Evolutionary conservation across 2,797 vertebrate species (phyloP).

Genomic region (Poecilia wingei): DNA sequence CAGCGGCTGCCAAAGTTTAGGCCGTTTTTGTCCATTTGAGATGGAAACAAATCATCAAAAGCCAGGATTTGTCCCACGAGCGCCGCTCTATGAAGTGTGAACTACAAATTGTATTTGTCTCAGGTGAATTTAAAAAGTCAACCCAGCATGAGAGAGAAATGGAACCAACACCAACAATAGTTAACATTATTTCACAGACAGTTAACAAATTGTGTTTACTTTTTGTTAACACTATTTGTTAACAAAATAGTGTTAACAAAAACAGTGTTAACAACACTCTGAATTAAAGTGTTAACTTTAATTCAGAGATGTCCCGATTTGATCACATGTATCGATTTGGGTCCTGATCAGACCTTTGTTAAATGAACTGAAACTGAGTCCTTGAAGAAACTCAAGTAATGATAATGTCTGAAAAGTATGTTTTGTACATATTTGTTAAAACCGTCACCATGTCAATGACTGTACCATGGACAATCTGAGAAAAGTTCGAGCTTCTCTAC

Average conservation of each 20-base stretch:
- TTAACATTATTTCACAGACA: too few relatives aligned
- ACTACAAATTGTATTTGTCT: slow-evolving; percentile 46
- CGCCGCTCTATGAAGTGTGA: background rate
- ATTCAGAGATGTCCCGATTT: background rate
- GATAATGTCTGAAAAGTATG: background rate
- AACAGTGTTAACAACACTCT: too few relatives aligned
- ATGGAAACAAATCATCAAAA: background rate
- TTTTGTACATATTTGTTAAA: too few relatives aligned
- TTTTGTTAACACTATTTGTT: too few relatives aligned
- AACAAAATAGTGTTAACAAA: background rate
- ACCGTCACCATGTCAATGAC: too few relatives aligned
- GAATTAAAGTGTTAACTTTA: background rate
- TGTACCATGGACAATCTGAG: too few relatives aligned
- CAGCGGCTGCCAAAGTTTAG: slow-evolving; percentile 6
- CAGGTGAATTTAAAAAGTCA: slow-evolving; percentile 37
- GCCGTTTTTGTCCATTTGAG: slow-evolving; percentile 8
- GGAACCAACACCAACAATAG: background rate
- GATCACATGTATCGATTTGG: background rate
- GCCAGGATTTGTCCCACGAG: background rate
- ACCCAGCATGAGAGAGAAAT: background rate
- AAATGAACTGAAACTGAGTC: background rate
- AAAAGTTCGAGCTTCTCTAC: too few relatives aligned
- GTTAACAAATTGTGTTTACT: too few relatives aligned
- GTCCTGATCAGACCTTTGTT: background rate
- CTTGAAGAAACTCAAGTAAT: background rate